Evolutionary conservation across 1,140 invertebrate genomes (phyloP), one percentile per base, ranked within the genome.

Genomic region (Saccostrea glomerata): DNA sequence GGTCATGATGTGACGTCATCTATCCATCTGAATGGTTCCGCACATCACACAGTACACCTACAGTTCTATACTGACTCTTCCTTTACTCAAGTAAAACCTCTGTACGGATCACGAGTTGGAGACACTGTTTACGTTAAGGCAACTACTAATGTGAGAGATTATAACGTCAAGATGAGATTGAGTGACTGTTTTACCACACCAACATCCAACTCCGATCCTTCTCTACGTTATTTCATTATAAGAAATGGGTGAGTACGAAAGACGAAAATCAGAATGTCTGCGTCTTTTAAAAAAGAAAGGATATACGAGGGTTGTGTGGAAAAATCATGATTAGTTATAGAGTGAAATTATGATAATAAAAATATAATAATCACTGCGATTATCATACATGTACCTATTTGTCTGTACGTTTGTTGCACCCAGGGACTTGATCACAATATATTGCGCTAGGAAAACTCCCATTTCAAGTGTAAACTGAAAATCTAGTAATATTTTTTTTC

Each of bases 161-260:
- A 87, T 84, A 40, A 84, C 30, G n/a, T 87, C 30, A 87, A 87
- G 36, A 87, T 87, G 86, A 60, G 82, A 47, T 20, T 87, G n/a
- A 23, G 55, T 23, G 30, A 83, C 9, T 87, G 86, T 66, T 87
- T 47, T 54, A 87, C 86, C 2, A 87, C 63, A 55, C 86, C 86
- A 5, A 87, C 47, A 58, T 82, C 77, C 1, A 47, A 30, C 17
- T 9, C n/a, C 4, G 25, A 60, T 36, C 25, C 55, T n/a, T 47
- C 40, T 15, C 20, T 84, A 23, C 77, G 77, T 0, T 87, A 63
- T 60, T 87, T 63, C 55, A n/a, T 87, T 20, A 63, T 87, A 2
- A 63, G 54, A 66, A 13, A 87, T 23, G 86, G 86, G 86, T 87
- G 82, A 82, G 85, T 47, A 85, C n/a, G n/a, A n/a, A n/a, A n/a